These are phyloP conservation scores for Dipodomys spectabilis DNA, from an alignment of 2,113 vertebrate species.

Conservation along the genomic window DNA sequence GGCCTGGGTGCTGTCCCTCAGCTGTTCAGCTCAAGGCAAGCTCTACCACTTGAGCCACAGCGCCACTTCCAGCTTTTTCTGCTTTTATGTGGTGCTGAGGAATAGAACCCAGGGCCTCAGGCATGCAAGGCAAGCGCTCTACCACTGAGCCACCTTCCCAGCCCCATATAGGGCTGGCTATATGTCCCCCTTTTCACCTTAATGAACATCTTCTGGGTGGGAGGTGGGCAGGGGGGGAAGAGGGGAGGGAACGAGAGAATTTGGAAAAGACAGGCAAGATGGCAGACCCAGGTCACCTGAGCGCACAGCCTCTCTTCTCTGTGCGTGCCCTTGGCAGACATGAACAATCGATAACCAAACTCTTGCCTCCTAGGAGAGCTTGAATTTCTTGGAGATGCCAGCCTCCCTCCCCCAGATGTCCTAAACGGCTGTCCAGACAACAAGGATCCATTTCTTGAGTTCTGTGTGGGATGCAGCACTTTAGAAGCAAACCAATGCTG, in stretches of 20 bases:
- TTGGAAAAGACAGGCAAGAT: background rate
- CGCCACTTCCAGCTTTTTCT: too few relatives aligned
- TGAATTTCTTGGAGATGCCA: slow-evolving; percentile 42
- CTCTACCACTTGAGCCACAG: too few relatives aligned
- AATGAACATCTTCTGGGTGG: background rate
- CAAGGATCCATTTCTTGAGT: background rate
- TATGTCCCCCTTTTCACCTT: background rate
- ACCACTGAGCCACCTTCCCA: too few relatives aligned
- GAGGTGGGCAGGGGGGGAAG: background rate
- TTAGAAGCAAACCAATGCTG: slow-evolving; percentile 13
- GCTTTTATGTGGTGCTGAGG: too few relatives aligned
- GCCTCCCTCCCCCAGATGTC: background rate
- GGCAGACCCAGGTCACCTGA: background rate
- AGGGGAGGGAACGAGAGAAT: background rate
- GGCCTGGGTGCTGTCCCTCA: too few relatives aligned
- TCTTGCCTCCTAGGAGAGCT: slow-evolving; percentile 53
- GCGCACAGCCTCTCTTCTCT: background rate
- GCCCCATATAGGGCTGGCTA: background rate
- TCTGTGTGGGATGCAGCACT: slow-evolving; percentile 15
- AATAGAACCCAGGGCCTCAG: too few relatives aligned
- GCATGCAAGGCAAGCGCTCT: too few relatives aligned
- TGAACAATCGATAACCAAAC: slow-evolving; percentile 60
- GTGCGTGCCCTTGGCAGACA: slow-evolving; percentile 64
- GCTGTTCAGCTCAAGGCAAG: too few relatives aligned
- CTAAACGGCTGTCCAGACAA: background rate